Conservation (phyloP, 1,140 invertebrate genomes). For the Chironomus striatipennis region DNA sequence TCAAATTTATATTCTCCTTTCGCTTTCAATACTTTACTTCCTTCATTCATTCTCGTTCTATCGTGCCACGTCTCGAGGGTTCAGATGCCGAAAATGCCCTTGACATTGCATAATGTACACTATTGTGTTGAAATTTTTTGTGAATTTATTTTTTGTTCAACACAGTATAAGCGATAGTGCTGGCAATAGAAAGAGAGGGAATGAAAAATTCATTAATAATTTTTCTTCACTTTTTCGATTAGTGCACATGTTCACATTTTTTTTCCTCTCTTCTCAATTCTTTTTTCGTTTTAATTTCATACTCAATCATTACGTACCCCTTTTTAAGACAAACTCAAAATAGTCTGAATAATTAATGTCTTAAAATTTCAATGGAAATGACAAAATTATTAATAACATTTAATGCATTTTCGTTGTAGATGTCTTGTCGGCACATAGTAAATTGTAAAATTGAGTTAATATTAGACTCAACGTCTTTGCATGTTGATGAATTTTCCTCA, state of each 20-base stretch:
- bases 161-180: too few species aligned
- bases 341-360: not conserved
- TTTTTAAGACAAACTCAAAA: not conserved
- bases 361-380: not conserved
- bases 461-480: too few species aligned
- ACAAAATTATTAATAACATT: slow-evolving; percentile 10
- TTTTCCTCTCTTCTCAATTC: not conserved
- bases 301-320: not conserved
- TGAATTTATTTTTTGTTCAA: too few species aligned
- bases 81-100: not conserved
- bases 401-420: not conserved
- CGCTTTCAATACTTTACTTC: too few species aligned
- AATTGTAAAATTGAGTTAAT: too few species aligned
- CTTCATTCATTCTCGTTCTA: too few species aligned
- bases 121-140: not conserved
- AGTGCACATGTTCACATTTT: slow-evolving; percentile 8
- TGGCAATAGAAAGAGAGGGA: too few species aligned
- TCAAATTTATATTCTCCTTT: not conserved
- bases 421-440: not conserved
- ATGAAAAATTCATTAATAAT: not conserved
- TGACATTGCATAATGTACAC: not conserved
- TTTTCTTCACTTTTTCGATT: not conserved
- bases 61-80: too few species aligned
- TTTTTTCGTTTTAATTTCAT: not conserved
- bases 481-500: too few species aligned